These are phyloP conservation scores for Pagrus major DNA, from an alignment of 2,113 vertebrate genomes.

Conservation along the genomic window DNA sequence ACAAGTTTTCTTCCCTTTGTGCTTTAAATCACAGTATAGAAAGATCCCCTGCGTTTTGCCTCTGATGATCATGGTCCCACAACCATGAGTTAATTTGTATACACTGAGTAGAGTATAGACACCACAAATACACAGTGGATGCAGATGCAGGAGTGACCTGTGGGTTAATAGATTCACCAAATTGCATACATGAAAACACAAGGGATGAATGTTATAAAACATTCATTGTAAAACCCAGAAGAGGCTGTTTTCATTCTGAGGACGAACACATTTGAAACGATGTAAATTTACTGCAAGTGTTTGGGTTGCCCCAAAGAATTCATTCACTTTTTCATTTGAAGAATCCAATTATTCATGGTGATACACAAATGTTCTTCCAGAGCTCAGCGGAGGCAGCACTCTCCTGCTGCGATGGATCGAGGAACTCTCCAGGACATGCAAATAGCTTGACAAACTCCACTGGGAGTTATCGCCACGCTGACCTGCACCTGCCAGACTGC, in stretches of 20 bases:
- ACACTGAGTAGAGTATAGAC: not conserved
- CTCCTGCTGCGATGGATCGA: conserved; percentile 28
- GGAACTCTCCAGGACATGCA: conserved; percentile 21
- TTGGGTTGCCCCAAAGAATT: not conserved
- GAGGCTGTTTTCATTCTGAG: not conserved
- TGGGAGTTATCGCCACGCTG: not conserved
- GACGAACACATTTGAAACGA: conserved; percentile 5
- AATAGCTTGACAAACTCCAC: conserved; percentile 17
- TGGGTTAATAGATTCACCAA: conserved; percentile 9
- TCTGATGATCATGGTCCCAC: not conserved
- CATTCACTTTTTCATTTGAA: not conserved
- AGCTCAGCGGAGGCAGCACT: not conserved
- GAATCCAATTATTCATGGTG: not conserved
- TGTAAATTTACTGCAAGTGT: not conserved
- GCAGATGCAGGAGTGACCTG: conserved; percentile 11
- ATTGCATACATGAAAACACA: not conserved
- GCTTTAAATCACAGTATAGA: not conserved
- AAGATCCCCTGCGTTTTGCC: not conserved
- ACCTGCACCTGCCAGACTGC: not conserved
- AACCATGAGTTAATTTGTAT: not conserved
- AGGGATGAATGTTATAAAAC: not conserved
- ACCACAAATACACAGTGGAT: not conserved
- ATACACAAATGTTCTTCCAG: not conserved
- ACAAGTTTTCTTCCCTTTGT: not conserved
- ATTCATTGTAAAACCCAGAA: conserved; percentile 7